phyloP scores from a whole-genome alignment of 1,140 invertebrate species.

The Acyrthosiphon pisum region DNA sequence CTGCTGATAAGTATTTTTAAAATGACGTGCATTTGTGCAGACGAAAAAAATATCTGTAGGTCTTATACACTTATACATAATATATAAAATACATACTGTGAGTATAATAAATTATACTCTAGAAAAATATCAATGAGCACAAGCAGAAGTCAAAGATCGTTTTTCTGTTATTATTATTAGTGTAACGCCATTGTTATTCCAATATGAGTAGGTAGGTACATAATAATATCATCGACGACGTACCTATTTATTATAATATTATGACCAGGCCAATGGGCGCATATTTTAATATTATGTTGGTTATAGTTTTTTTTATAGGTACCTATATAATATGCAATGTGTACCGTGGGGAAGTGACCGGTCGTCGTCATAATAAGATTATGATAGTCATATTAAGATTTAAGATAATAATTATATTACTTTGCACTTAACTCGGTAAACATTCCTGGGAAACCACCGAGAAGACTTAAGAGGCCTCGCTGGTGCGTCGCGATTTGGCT shows the following conservation, averaged over 20 bases:
- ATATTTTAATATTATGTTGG: background rate
- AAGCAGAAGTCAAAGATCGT: background rate
- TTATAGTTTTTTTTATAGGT: background rate
- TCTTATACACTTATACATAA: background rate
- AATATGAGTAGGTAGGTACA: background rate
- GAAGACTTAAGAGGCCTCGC: too few relatives aligned
- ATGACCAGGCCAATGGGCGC: background rate
- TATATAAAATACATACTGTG: too few relatives aligned
- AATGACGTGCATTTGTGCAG: background rate
- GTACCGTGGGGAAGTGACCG: too few relatives aligned
- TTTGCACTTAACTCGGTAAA: too few relatives aligned
- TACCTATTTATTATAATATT: too few relatives aligned
- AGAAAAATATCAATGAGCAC: background rate
- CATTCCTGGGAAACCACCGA: too few relatives aligned
- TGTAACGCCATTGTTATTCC: background rate
- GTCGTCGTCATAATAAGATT: too few relatives aligned
- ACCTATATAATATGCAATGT: too few relatives aligned
- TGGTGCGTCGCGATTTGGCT: too few relatives aligned
- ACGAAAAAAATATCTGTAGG: background rate
- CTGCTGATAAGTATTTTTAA: background rate
- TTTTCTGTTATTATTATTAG: background rate
- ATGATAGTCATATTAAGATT: too few relatives aligned
- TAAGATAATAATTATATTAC: too few relatives aligned
- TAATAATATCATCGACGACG: background rate
- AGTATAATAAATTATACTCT: background rate